Evolutionary conservation across 2,797 vertebrate species (phyloP), one percentile per base, ranked within the genome.

Genomic region (Lateolabrax maculatus): DNA sequence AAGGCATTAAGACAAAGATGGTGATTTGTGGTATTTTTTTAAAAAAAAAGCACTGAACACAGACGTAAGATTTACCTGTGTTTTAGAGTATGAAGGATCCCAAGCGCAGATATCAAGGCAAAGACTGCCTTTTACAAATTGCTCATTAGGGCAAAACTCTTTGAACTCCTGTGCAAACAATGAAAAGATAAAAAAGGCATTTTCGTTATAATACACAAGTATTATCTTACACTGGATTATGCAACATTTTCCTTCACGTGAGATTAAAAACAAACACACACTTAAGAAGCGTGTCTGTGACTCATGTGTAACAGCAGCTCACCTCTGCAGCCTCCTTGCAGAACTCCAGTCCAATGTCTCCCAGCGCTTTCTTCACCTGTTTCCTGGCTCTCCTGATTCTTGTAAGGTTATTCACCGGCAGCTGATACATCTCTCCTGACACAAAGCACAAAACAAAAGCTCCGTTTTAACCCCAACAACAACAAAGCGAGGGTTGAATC

Each of bases 381-480:
- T 97, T 99, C 93, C 98, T 97, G 87, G 98, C 98, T 96, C 96
- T 98, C 93, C 98, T 96, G 95, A 99, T 96, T 95, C 97, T 97
- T 91, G 97, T 95, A 81, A 99, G 97, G 93, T 99, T 99, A 95
- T 99, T 98, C 91, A 99, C 98, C 84, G 98, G 98, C 93, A 98
- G 97, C 81, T 99, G 98, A 96, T 98, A 99, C 98, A 99, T 99
- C 94, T 95, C 96, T 96, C 94, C 96, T 97, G 92, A 84, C 31
- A 18, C 87, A 80, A 60, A 55, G 31, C 19, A 83, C 0, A 83
- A 41, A 46, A 63, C 31, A 34, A 34, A 34, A 34, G 31, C 6
- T 34, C 31, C 3, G 31, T 34, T 34, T 34, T 34, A n/a, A n/a
- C n/a, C n/a, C n/a, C n/a, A n/a, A n/a, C n/a, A n/a, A n/a, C n/a